Percentiles rank a stretch among this genome's conserved stretches.
Evolutionary conservation across 1,140 invertebrate species (phyloP).

Genomic region (Nautilus pompilius): DNA sequence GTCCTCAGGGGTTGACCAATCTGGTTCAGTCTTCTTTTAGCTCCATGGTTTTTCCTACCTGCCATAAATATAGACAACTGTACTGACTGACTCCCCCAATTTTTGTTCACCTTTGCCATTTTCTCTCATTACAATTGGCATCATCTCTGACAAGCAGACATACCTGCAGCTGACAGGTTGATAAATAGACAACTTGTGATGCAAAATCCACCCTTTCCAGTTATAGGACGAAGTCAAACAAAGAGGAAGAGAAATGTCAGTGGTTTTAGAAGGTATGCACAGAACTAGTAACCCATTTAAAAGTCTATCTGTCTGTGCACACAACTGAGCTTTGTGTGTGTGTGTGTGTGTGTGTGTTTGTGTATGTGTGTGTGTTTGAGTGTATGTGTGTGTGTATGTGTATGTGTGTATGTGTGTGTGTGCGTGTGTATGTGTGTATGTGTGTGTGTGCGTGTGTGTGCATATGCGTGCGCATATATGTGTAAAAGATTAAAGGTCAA

Average conservation of each 20-base stretch:
- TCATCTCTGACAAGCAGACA: too few relatives aligned
- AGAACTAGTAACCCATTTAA: background rate
- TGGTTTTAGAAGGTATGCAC: background rate
- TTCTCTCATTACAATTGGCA: too few relatives aligned
- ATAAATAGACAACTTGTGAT: background rate
- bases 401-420: background rate
- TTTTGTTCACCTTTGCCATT: too few relatives aligned
- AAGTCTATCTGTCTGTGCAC: background rate
- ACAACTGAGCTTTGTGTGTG: background rate
- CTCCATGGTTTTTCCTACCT: too few relatives aligned
- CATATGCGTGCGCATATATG: too few relatives aligned
- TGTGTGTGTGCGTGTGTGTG: too few relatives aligned
- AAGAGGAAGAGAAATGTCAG: background rate
- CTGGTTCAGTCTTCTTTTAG: too few relatives aligned
- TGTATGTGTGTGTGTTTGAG: background rate
- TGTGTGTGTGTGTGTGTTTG: background rate
- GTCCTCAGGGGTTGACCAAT: too few relatives aligned
- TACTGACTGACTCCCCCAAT: too few relatives aligned
- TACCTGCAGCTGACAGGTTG: background rate
- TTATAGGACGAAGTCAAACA: background rate
- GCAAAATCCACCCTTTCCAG: background rate
- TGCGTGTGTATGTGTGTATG: too few relatives aligned
- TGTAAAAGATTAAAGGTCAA: too few relatives aligned
- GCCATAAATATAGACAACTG: too few relatives aligned
- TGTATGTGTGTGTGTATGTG: background rate